phyloP scores from a whole-genome alignment of 2,797 vertebrate genomes.

The Sebastolobus altivelis region DNA sequence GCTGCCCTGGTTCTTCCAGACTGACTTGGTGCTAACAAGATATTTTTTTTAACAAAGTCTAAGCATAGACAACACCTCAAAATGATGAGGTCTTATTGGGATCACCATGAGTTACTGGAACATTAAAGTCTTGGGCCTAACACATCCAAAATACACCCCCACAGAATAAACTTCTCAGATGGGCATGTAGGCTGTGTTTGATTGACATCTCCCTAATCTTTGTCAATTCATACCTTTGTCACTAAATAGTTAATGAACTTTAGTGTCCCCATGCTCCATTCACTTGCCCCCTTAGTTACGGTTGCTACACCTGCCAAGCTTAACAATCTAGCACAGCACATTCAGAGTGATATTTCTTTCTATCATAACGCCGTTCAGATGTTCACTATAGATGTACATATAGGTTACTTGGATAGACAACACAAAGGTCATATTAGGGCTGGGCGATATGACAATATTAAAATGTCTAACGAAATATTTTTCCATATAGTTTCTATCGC shows the following conservation, averaged over 20 bases:
- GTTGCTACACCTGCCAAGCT: background rate
- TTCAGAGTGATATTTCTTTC: background rate
- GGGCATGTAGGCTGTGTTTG: background rate
- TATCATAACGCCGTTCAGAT: background rate
- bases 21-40: constrained; percentile 49
- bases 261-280: background rate
- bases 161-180: background rate
- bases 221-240: background rate
- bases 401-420: background rate
- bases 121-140: background rate
- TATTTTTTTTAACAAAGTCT: constrained; percentile 39
- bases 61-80: constrained; percentile 33
- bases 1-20: constrained; percentile 43
- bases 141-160: background rate
- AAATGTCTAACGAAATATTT: too few species aligned
- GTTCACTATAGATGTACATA: background rate
- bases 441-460: too few species aligned
- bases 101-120: constrained; percentile 26
- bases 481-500: too few species aligned
- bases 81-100: constrained; percentile 10
- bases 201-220: background rate
- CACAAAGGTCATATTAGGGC: background rate
- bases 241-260: background rate
- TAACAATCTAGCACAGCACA: background rate
- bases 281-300: background rate